A percentile compares a stretch with the other conserved stretches of the same genome.
These are phyloP conservation scores for Argyrosomus regius DNA, from an alignment of 2,797 vertebrate genomes.

Conservation along the genomic window DNA sequence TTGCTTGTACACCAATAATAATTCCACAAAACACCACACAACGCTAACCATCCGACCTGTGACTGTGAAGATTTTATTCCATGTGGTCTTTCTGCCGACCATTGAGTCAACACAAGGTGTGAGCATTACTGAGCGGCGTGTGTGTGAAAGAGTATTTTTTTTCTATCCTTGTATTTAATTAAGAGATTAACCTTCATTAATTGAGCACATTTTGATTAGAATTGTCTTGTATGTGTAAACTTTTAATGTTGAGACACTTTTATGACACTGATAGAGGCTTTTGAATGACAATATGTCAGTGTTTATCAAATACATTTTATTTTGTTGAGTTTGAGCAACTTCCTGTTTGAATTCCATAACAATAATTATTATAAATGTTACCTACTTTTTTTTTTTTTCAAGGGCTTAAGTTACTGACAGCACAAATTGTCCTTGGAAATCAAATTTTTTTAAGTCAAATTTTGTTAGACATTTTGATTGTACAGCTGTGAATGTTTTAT, in stretches of 20 bases:
- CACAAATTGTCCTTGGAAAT: conserved; percentile 35
- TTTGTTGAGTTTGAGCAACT: background rate
- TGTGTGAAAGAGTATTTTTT: conserved; percentile 14
- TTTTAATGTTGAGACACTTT: conserved; percentile 5
- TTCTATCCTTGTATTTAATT: conserved; percentile 8
- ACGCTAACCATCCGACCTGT: conserved; percentile 77
- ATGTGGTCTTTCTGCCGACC: conserved; percentile 48
- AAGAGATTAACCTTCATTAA: background rate
- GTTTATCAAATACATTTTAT: background rate
- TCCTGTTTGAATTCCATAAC: background rate
- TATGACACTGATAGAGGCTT: background rate
- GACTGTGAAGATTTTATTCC: conserved; percentile 65
- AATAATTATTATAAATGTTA: background rate
- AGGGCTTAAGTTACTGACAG: conserved; percentile 53
- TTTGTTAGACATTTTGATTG: conserved; percentile 62
- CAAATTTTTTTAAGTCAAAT: conserved; percentile 10
- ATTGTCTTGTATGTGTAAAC: conserved; percentile 8
- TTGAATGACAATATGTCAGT: background rate
- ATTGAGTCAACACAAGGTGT: conserved; percentile 36
- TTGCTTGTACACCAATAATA: conserved; percentile 91
- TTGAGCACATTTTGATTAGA: background rate
- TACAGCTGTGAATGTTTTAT: conserved; percentile 41
- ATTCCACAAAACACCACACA: conserved; percentile 89
- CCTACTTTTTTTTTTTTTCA: background rate
- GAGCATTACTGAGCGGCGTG: conserved; percentile 9